A percentile compares a stretch with the other conserved stretches of the same genome.
phyloP scores from a whole-genome alignment of 2,797 vertebrate species.

The Alosa sapidissima region DNA sequence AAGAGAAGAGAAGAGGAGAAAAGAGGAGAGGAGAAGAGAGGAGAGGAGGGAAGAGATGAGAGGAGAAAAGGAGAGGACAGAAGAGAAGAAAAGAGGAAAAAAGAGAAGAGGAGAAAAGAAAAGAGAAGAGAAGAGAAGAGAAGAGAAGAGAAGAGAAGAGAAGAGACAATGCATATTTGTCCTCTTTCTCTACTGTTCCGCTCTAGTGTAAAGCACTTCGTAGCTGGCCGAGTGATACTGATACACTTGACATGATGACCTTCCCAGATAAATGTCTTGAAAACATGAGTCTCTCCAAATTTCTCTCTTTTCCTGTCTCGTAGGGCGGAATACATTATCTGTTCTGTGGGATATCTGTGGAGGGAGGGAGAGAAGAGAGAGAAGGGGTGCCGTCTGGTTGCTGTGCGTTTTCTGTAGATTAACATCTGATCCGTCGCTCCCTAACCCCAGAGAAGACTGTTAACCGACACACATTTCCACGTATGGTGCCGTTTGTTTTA shows the following conservation, averaged over 20 bases:
- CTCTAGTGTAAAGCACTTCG: conserved; percentile 3
- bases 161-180: neutral
- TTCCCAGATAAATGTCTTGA: neutral
- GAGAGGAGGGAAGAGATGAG: too few species aligned
- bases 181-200: neutral
- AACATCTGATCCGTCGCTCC: neutral
- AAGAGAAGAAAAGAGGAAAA: too few species aligned
- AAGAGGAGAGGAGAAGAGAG: too few species aligned
- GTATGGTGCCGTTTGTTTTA: neutral
- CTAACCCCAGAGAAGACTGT: neutral
- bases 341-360: neutral
- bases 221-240: conserved; percentile 3
- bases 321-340: conserved; percentile 3
- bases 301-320: conserved; percentile 8
- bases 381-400: neutral
- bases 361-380: neutral
- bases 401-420: conserved; percentile 5
- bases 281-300: neutral
- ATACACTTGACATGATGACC: conserved; percentile 14
- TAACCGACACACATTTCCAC: neutral
- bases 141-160: neutral
- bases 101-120: neutral
- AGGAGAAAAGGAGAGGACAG: too few species aligned
- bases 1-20: neutral
- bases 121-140: neutral